Conservation (phyloP, 2,888 invertebrate genomes). For the Pseudoips prasinana region DNA sequence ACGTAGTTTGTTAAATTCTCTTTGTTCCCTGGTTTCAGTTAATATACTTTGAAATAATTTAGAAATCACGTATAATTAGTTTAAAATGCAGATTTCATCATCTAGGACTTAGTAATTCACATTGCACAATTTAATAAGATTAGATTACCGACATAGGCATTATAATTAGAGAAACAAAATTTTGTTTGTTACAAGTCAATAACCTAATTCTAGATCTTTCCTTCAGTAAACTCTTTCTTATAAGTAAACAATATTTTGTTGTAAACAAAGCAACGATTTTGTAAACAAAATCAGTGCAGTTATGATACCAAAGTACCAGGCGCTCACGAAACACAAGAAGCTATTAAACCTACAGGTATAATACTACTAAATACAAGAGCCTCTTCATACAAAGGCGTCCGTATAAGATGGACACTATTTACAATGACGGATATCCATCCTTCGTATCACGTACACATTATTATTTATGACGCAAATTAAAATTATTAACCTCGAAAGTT, state of each 20-base stretch:
- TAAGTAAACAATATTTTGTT: not conserved
- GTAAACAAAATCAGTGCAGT: conserved; percentile 27
- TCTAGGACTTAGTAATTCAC: too few relatives aligned
- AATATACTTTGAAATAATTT: too few relatives aligned
- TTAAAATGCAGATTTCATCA: too few relatives aligned
- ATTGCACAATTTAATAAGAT: too few relatives aligned
- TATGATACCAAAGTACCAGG: conserved; percentile 52
- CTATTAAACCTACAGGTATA: conserved; percentile 40
- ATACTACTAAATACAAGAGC: conserved; percentile 38
- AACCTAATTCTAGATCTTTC: too few relatives aligned
- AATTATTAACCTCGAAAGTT: conserved; percentile 44
- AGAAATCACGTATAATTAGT: too few relatives aligned
- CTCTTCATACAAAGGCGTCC: conserved; percentile 13
- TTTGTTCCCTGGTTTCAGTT: too few relatives aligned
- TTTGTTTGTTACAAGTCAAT: too few relatives aligned
- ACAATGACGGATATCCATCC: conserved; percentile 29
- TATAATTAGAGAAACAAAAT: too few relatives aligned
- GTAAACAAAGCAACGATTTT: conserved; percentile 12
- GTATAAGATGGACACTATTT: conserved; percentile 17
- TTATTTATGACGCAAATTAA: conserved; percentile 41
- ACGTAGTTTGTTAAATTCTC: too few relatives aligned
- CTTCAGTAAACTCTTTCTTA: too few relatives aligned
- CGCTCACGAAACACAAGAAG: conserved; percentile 30
- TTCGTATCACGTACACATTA: conserved; percentile 38
- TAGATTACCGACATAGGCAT: too few relatives aligned